These are phyloP conservation scores for Boulengeromyrus knoepffleri DNA, from an alignment of 2,113 vertebrate species.

Conservation along the genomic window DNA sequence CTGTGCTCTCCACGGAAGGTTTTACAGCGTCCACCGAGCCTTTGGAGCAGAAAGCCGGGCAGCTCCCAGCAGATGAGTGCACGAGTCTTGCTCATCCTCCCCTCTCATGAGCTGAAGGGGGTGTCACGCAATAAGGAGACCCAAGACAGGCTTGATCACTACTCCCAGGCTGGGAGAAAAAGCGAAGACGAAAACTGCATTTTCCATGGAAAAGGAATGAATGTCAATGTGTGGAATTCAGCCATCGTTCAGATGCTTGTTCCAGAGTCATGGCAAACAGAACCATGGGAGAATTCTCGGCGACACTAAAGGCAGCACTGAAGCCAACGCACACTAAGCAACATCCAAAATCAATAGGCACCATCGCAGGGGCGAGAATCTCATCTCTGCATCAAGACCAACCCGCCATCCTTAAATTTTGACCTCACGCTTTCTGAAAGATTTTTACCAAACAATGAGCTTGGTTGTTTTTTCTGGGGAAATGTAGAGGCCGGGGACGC, in stretches of 20 bases:
- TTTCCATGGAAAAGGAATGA: not conserved
- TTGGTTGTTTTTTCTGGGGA: not conserved
- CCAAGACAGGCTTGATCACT: not conserved
- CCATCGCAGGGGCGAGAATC: not conserved
- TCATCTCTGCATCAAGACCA: not conserved
- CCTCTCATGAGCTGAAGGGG: not conserved
- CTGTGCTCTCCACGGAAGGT: not conserved
- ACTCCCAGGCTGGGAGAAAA: not conserved
- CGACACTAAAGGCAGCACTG: not conserved
- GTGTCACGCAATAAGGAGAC: not conserved
- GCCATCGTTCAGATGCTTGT: not conserved
- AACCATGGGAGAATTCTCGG: not conserved
- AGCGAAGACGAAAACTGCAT: not conserved
- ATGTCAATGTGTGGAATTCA: not conserved
- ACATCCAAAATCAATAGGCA: not conserved
- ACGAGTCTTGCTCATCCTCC: not conserved
- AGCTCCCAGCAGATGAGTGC: not conserved
- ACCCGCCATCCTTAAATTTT: not conserved
- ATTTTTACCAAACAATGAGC: not conserved
- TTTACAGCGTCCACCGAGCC: not conserved
- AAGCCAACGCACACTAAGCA: not conserved
- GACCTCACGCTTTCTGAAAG: not conserved
- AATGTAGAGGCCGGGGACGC: not conserved
- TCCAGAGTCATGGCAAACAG: not conserved
- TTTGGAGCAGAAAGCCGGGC: not conserved